Percentiles rank a stretch among this genome's conserved stretches.
Evolutionary conservation across 2,113 vertebrate species (phyloP).

Genomic region (Chaenogobius annularis): DNA sequence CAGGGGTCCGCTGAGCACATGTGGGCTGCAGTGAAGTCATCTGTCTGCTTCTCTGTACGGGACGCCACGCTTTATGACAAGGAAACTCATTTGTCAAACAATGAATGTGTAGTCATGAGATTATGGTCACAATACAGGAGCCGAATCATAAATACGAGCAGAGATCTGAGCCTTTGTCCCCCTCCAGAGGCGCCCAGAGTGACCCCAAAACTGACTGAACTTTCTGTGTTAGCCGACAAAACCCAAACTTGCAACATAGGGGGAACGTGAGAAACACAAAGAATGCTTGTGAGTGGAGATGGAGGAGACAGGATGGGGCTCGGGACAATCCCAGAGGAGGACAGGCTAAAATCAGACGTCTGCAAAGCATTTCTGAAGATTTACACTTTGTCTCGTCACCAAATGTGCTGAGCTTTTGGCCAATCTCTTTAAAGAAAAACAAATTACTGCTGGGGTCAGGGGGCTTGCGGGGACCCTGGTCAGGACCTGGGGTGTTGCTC

Average conservation of each 20-base stretch:
- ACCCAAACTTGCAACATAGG: conserved; percentile 33
- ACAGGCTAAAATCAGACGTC: conserved; percentile 37
- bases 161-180: conserved; percentile 40
- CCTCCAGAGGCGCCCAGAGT: conserved; percentile 21
- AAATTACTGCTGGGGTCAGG: conserved; percentile 66
- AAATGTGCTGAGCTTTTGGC: conserved; percentile 63
- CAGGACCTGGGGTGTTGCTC: conserved; percentile 63
- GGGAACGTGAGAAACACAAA: conserved; percentile 37
- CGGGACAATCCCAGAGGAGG: conserved; percentile 47
- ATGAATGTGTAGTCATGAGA: conserved; percentile 39
- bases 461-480: conserved; percentile 57
- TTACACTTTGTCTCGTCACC: conserved; percentile 64
- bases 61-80: conserved; percentile 30
- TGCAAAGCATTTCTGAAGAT: conserved; percentile 57
- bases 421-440: conserved; percentile 71
- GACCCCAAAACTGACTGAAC: conserved; percentile 54
- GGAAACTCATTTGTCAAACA: conserved; percentile 61
- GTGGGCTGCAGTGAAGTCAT: conserved; percentile 45
- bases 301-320: conserved; percentile 4
- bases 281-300: conserved; percentile 20
- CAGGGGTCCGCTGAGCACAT: conserved; percentile 26
- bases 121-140: conserved; percentile 51
- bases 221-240: conserved; percentile 33
- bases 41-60: conserved; percentile 27
- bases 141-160: conserved; percentile 44